Evolutionary conservation across 2,888 invertebrate genomes (phyloP).

Genomic region (Nipponacmea schrenckii): DNA sequence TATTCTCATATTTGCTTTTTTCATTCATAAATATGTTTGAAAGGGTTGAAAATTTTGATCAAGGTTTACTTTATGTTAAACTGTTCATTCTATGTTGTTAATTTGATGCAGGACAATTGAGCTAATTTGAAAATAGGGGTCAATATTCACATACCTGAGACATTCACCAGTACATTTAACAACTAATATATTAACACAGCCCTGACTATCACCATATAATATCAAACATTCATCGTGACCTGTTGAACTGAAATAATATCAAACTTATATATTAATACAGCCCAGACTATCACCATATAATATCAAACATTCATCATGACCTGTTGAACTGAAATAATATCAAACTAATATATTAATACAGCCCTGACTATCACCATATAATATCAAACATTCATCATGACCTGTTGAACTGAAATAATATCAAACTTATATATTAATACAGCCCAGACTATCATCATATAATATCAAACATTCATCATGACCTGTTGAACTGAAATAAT

Average conservation of each 20-base stretch:
- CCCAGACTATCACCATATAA: not conserved
- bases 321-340: too few species aligned
- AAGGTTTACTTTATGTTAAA: too few species aligned
- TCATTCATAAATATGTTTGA: too few species aligned
- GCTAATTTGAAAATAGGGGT: too few species aligned
- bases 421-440: conserved; percentile 65
- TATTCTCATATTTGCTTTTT: too few species aligned
- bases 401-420: conserved; percentile 57
- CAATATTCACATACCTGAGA: conserved; percentile 52
- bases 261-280: not conserved
- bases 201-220: conserved; percentile 67
- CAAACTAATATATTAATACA: conserved; percentile 67
- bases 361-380: conserved; percentile 67
- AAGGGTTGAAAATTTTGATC: too few species aligned
- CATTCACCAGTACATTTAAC: conserved; percentile 66
- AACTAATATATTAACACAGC: conserved; percentile 67
- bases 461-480: conserved; percentile 65
- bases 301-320: not conserved
- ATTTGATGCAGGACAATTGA: too few species aligned
- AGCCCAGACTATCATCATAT: conserved; percentile 67
- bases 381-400: conserved; percentile 64
- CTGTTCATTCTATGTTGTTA: too few species aligned
- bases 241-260: conserved; percentile 53
- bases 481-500: conserved; percentile 57
- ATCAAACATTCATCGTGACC: conserved; percentile 66